phyloP scores from a whole-genome alignment of 2,888 invertebrate genomes.

The Luperina testacea region DNA sequence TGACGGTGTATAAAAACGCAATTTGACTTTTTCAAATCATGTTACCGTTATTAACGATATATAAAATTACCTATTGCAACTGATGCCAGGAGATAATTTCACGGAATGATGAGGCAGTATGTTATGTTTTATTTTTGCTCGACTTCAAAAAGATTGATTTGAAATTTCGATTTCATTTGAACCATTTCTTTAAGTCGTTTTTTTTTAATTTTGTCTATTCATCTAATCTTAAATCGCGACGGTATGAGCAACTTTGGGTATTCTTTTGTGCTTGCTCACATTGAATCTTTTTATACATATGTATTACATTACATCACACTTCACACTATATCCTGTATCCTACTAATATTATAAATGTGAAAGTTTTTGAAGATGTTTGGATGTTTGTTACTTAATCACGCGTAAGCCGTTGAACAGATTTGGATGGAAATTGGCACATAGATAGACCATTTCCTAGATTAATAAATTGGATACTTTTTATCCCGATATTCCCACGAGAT shows the following conservation, averaged over 20 bases:
- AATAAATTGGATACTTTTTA: too few species aligned
- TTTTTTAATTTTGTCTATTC: background rate
- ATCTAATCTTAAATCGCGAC: conserved; percentile 5
- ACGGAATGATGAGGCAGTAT: conserved; percentile 24
- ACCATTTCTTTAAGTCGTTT: background rate
- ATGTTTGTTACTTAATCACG: too few species aligned
- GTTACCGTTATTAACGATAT: conserved; percentile 11
- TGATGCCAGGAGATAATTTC: conserved; percentile 29
- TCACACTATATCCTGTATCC: too few species aligned
- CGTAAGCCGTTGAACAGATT: too few species aligned
- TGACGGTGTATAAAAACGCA: conserved; percentile 23
- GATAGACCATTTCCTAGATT: too few species aligned
- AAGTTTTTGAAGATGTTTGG: too few species aligned
- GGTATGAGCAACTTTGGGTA: too few species aligned
- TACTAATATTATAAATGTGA: too few species aligned
- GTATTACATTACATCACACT: too few species aligned
- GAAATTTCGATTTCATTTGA: conserved; percentile 5
- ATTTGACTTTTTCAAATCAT: conserved; percentile 12
- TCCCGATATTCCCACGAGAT: too few species aligned
- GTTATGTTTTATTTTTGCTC: conserved; percentile 22
- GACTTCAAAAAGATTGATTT: conserved; percentile 5
- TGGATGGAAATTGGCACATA: too few species aligned
- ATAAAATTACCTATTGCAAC: conserved; percentile 9
- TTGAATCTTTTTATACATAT: background rate
- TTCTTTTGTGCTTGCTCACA: background rate